phyloP scores from a whole-genome alignment of 2,888 invertebrate genomes.

The Nemapogon koenigi region DNA sequence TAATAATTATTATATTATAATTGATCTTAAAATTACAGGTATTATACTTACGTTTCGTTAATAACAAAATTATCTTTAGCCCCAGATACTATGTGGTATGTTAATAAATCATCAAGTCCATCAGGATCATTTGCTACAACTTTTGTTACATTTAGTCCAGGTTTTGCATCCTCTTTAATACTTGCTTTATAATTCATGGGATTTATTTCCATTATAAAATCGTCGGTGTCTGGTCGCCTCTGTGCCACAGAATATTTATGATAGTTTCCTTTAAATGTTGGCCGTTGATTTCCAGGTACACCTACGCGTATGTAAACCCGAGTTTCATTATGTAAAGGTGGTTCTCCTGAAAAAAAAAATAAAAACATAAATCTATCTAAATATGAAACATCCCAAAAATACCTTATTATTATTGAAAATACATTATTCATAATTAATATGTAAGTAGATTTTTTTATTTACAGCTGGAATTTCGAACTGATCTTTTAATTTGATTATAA shows the following conservation, averaged over 20 bases:
- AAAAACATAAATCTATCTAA: constrained; percentile 3
- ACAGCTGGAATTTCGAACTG: no score
- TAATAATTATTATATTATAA: constrained; percentile 6
- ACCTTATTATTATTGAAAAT: constrained; percentile 8
- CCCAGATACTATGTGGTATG: constrained; percentile 74
- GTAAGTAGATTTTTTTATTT: no score
- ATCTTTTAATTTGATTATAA: no score
- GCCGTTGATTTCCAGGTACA: constrained; percentile 80
- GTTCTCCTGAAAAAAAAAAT: constrained; percentile 47
- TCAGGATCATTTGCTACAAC: constrained; percentile 82
- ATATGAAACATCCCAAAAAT: not conserved
- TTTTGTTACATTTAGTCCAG: constrained; percentile 73
- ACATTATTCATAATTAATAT: constrained; percentile 1
- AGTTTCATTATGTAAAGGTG: constrained; percentile 71
- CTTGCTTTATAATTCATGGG: constrained; percentile 76
- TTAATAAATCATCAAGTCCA: constrained; percentile 72
- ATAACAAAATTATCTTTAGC: constrained; percentile 81
- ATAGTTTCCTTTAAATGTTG: constrained; percentile 77
- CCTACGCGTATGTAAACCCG: constrained; percentile 76
- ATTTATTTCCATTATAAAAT: constrained; percentile 61
- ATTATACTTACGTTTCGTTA: constrained; percentile 69
- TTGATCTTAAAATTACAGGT: constrained; percentile 7
- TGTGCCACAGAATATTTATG: constrained; percentile 54
- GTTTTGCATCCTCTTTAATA: constrained; percentile 72
- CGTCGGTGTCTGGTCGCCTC: constrained; percentile 32